phyloP scores from a whole-genome alignment of 2,888 invertebrate species.

The Melanchra persicariae region DNA sequence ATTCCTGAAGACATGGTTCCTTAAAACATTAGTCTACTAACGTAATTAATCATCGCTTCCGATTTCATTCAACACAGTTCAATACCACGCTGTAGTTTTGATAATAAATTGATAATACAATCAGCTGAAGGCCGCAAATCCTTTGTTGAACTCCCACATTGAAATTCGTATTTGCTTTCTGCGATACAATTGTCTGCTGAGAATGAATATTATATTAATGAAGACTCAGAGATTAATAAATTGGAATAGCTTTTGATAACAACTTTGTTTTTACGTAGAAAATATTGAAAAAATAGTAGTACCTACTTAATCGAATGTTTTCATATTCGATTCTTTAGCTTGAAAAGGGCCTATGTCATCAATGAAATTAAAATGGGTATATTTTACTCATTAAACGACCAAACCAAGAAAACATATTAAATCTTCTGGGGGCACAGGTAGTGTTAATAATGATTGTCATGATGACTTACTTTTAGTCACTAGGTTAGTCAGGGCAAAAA shows the following conservation, averaged over 20 bases:
- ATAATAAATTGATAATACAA: slow-evolving; percentile 40
- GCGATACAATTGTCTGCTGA: slow-evolving; percentile 38
- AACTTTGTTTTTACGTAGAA: not conserved
- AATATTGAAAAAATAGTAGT: not conserved
- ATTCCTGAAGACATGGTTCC: not conserved
- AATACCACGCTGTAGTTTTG: slow-evolving; percentile 13
- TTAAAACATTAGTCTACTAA: not conserved
- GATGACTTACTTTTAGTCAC: not conserved
- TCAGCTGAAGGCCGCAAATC: not conserved
- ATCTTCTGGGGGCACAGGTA: too few species aligned
- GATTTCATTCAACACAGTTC: slow-evolving; percentile 11
- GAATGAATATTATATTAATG: slow-evolving; percentile 21
- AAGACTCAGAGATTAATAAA: slow-evolving; percentile 5
- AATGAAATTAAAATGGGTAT: too few species aligned
- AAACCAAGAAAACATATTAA: too few species aligned
- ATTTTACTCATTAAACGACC: too few species aligned
- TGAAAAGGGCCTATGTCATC: too few species aligned
- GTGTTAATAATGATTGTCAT: too few species aligned
- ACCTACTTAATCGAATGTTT: too few species aligned
- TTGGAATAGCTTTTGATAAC: slow-evolving; percentile 2
- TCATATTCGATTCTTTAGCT: too few species aligned
- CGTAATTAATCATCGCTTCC: slow-evolving; percentile 3
- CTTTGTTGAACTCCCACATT: slow-evolving; percentile 38
- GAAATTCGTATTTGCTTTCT: slow-evolving; percentile 46
- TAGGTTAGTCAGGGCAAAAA: not conserved